Percentiles rank a stretch among this genome's conserved stretches.
Evolutionary conservation across 2,797 vertebrate species (phyloP).

Genomic region (Spea hammondii): DNA sequence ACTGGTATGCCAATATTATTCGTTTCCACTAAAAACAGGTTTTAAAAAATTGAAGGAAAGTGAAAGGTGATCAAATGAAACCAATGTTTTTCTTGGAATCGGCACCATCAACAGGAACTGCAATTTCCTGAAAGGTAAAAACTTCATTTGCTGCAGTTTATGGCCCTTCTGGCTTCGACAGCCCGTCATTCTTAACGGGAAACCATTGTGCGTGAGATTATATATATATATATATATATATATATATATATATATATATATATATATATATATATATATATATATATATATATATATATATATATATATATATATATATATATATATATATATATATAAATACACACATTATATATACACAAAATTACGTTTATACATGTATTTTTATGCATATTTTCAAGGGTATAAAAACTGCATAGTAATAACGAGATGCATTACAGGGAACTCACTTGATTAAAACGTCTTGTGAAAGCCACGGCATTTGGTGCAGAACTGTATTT

Average conservation of each 20-base stretch:
- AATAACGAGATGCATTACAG: neutral
- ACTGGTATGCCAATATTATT: neutral
- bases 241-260: no score
- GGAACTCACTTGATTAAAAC: conserved; percentile 94
- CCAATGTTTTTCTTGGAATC: conserved; percentile 33
- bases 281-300: no score
- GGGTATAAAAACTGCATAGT: no score
- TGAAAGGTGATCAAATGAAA: conserved; percentile 28
- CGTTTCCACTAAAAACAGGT: neutral
- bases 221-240: no score
- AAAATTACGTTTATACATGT: no score
- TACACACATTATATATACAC: no score
- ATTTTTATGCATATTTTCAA: no score
- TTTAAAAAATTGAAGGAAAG: conserved; percentile 14
- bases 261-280: no score
- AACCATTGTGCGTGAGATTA: neutral
- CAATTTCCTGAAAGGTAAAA: conserved; percentile 40
- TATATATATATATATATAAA: no score
- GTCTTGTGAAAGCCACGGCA: conserved; percentile 96
- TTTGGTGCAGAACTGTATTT: conserved; percentile 97
- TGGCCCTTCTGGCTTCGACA: neutral
- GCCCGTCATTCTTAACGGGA: neutral
- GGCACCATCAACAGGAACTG: conserved; percentile 28
- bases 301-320: no score
- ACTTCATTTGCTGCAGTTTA: neutral